A percentile compares a stretch with the other conserved stretches of the same genome.
Evolutionary conservation across 2,113 vertebrate genomes (phyloP).

Genomic region (Asarcornis scutulata): DNA sequence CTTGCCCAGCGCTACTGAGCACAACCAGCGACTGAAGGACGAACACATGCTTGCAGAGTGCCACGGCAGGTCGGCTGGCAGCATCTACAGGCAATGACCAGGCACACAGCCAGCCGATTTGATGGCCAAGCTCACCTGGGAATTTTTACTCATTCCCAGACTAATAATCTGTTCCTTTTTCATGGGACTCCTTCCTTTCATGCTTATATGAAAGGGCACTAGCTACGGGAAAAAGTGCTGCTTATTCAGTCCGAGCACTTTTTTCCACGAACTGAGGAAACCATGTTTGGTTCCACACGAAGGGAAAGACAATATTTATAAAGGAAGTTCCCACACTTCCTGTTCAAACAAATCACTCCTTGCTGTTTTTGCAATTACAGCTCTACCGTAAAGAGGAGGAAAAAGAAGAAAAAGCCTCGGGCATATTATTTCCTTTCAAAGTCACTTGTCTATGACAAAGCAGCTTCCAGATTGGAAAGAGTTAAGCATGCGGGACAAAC

Average conservation of each 20-base stretch:
- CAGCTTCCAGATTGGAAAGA: constrained; percentile 16
- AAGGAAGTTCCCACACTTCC: constrained; percentile 70
- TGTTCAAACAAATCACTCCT: constrained; percentile 58
- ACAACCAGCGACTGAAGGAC: neutral
- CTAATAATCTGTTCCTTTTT: neutral
- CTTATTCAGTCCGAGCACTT: neutral
- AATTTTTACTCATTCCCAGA: neutral
- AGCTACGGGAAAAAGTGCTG: neutral
- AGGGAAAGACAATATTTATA: constrained; percentile 62
- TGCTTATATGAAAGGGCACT: neutral
- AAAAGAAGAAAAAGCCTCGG: neutral
- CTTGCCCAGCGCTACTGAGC: accelerated
- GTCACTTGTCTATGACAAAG: neutral
- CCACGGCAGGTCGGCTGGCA: neutral
- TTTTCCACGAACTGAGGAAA: neutral
- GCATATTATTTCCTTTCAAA: constrained; percentile 37
- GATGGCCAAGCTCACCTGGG: neutral
- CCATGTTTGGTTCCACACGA: neutral
- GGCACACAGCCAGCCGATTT: neutral
- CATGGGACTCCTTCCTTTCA: neutral
- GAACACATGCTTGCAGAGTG: neutral
- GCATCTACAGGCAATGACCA: accelerated
- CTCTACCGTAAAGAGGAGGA: neutral
- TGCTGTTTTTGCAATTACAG: constrained; percentile 46
- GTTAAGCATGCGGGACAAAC: constrained; percentile 46